A percentile compares a stretch with the other conserved stretches of the same genome.
Conservation (phyloP, 2,888 invertebrate genomes). For the Hetaerina titia region DNA sequence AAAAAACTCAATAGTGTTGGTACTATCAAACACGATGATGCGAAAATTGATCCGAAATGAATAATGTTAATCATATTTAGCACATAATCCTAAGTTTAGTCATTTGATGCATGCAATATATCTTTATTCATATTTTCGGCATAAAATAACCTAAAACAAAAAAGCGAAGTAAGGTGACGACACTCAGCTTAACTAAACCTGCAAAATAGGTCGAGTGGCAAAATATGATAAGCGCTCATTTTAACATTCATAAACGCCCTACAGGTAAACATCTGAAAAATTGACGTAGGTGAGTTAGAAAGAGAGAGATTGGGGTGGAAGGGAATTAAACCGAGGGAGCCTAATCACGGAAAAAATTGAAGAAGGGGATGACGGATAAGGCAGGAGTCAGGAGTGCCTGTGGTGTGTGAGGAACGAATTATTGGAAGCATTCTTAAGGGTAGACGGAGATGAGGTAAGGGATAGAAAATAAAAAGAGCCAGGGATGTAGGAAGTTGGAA, state of each 20-base stretch:
- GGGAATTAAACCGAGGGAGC: neutral
- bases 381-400: neutral
- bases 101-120: too few relatives aligned
- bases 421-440: neutral
- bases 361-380: neutral
- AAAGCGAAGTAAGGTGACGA: neutral
- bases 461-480: neutral
- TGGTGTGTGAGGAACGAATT: neutral
- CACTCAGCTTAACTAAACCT: neutral
- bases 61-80: too few relatives aligned
- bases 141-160: too few relatives aligned
- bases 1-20: too few relatives aligned
- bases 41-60: too few relatives aligned
- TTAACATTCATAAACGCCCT: neutral
- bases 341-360: neutral
- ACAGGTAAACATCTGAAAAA: neutral
- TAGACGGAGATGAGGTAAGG: neutral
- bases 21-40: too few relatives aligned
- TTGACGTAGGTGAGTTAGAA: neutral
- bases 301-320: neutral
- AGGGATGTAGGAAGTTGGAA: neutral
- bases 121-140: too few relatives aligned
- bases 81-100: too few relatives aligned
- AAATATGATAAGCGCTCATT: neutral
- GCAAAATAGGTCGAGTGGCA: neutral